These are phyloP conservation scores for Sialis fuliginosa DNA, from an alignment of 2,888 invertebrate genomes.

Conservation along the genomic window DNA sequence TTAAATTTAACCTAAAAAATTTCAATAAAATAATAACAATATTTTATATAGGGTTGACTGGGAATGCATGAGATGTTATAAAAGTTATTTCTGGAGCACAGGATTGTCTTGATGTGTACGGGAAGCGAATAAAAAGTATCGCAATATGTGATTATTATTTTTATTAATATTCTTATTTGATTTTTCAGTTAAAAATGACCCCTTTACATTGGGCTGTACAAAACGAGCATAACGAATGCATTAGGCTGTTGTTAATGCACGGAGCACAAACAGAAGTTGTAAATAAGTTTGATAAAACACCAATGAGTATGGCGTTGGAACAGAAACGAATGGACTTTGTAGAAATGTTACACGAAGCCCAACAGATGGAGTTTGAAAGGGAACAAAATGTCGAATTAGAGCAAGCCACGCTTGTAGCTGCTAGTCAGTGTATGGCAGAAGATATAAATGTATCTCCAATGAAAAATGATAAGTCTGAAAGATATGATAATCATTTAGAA, in stretches of 20 bases:
- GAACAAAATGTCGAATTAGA: conserved; percentile 10
- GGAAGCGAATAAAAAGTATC: conserved; percentile 52
- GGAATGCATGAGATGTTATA: too few species aligned
- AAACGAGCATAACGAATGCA: conserved; percentile 52
- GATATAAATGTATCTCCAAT: neutral
- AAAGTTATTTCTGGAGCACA: conserved; percentile 25
- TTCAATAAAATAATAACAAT: too few species aligned
- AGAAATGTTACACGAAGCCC: conserved; percentile 31
- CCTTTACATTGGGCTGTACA: conserved; percentile 90
- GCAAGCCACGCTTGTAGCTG: conserved; percentile 3
- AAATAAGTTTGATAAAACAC: conserved; percentile 60
- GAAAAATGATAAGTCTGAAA: neutral
- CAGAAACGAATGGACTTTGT: conserved; percentile 43
- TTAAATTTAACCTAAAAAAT: too few species aligned
- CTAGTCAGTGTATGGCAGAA: conserved; percentile 1
- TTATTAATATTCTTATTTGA: conserved; percentile 3
- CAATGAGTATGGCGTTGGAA: conserved; percentile 46
- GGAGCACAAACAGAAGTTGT: conserved; percentile 51
- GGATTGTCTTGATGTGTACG: conserved; percentile 47
- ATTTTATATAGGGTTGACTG: too few species aligned
- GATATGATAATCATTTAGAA: neutral
- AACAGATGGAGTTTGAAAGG: conserved; percentile 23
- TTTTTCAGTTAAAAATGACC: conserved; percentile 64
- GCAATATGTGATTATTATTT: neutral
- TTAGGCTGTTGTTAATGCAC: conserved; percentile 46